phyloP scores from a whole-genome alignment of 2,113 vertebrate species.

The Hirundichthys speculiger region DNA sequence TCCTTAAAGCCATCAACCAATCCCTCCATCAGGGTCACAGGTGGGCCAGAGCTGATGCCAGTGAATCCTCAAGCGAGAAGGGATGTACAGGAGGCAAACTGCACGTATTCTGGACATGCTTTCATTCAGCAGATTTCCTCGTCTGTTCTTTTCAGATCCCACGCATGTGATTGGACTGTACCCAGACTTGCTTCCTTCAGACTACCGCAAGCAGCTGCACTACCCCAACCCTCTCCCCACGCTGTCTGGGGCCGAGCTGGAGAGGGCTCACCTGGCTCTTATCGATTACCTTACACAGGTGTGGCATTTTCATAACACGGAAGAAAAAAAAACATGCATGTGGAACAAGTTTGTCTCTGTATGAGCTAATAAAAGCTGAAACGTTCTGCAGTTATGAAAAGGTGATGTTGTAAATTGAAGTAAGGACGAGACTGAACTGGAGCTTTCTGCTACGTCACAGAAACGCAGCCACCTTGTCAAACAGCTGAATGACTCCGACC shows the following conservation, averaged over 20 bases:
- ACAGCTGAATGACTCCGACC: slow-evolving; percentile 93
- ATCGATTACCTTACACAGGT: slow-evolving; percentile 98
- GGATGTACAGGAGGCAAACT: too few species aligned
- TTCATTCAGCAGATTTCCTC: background rate
- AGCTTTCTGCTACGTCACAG: slow-evolving; percentile 63
- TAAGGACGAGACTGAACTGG: background rate
- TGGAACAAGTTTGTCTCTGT: too few species aligned
- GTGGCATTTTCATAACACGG: background rate
- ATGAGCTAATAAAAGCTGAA: too few species aligned
- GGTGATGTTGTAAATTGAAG: too few species aligned
- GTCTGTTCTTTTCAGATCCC: slow-evolving; percentile 84
- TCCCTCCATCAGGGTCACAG: too few species aligned
- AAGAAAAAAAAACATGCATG: too few species aligned
- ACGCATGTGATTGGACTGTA: slow-evolving; percentile 98
- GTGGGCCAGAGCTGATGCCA: too few species aligned
- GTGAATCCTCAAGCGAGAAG: too few species aligned
- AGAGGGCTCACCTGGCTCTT: slow-evolving; percentile 95
- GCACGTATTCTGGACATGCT: too few species aligned
- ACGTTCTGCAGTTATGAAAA: too few species aligned
- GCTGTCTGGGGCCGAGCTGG: slow-evolving; percentile 92
- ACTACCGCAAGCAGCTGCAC: slow-evolving; percentile 97
- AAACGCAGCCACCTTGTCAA: slow-evolving; percentile 97
- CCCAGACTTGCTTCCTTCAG: slow-evolving; percentile 93
- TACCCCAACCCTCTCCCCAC: slow-evolving; percentile 93
- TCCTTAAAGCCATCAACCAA: too few species aligned